A percentile compares a stretch with the other conserved stretches of the same genome.
phyloP scores from a whole-genome alignment of 2,113 vertebrate genomes.

The Gymnobelideus leadbeateri region DNA sequence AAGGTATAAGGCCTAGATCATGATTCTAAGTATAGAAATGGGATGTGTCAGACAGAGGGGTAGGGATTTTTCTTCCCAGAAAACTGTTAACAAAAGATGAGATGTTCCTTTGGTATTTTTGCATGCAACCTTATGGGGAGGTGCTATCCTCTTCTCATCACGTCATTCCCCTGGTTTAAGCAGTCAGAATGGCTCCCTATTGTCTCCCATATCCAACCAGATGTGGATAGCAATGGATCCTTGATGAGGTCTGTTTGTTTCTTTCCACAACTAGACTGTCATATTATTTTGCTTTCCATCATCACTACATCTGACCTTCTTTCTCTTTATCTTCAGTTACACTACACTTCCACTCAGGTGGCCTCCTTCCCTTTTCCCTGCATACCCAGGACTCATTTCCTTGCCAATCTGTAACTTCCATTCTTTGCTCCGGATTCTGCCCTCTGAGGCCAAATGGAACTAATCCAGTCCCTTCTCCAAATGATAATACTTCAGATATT shows the following conservation, averaged over 20 bases:
- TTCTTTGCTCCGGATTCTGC: neutral
- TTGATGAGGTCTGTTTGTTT: neutral
- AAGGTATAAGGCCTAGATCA: neutral
- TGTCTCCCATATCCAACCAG: too few relatives aligned
- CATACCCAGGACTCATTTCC: neutral
- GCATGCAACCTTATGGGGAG: neutral
- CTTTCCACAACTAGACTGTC: neutral
- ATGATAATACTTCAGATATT: neutral
- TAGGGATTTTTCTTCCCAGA: neutral
- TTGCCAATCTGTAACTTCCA: neutral
- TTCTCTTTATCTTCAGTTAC: neutral
- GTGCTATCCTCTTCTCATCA: neutral
- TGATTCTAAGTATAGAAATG: neutral
- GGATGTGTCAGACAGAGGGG: neutral
- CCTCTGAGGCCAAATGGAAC: neutral
- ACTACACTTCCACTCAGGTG: neutral
- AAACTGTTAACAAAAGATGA: neutral
- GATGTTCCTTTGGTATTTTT: neutral
- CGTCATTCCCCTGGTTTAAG: neutral
- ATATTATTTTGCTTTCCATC: conserved; percentile 46
- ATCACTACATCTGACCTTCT: neutral
- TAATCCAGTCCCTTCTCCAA: neutral
- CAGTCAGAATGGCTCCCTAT: neutral
- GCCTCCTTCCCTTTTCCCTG: neutral
- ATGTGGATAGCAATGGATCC: neutral